Conservation (phyloP, 2,888 invertebrate genomes). For the Caenorhabditis wallacei region DNA sequence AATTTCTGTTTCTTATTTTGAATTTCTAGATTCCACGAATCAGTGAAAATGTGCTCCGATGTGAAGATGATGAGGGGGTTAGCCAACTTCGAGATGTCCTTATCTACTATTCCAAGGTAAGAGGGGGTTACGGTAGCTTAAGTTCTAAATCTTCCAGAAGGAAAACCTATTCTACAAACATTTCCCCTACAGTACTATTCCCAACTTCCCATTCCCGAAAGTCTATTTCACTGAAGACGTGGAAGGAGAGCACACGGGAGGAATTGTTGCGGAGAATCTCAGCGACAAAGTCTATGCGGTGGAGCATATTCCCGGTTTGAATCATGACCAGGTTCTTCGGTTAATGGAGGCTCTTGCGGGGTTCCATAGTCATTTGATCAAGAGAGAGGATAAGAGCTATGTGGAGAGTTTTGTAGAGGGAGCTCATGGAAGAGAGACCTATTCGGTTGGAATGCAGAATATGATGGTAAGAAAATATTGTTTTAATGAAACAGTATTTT, state of each 20-base stretch:
- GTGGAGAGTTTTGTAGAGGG: conserved; percentile 40
- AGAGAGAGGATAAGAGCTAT: conserved; percentile 36
- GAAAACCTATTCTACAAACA: conserved; percentile 58
- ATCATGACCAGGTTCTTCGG: conserved; percentile 29
- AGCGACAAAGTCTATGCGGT: conserved; percentile 21
- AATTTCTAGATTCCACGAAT: conserved; percentile 51
- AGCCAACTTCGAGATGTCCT: conserved; percentile 8
- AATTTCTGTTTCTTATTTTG: no score
- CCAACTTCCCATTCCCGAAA: conserved; percentile 45
- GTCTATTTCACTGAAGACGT: conserved; percentile 54
- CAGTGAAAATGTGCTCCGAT: conserved; percentile 35
- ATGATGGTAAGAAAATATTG: conserved; percentile 16
- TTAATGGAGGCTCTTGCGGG: conserved; percentile 51
- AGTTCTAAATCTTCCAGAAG: conserved; percentile 21
- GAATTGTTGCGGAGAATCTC: conserved; percentile 55
- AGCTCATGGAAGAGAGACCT: conserved; percentile 36
- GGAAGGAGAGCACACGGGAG: conserved; percentile 30
- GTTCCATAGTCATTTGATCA: conserved; percentile 29
- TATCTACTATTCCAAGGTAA: conserved; percentile 30
- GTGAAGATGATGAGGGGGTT: conserved; percentile 5
- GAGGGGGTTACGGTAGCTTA: no score
- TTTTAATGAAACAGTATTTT: not conserved
- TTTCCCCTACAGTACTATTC: conserved; percentile 24
- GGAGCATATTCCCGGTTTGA: conserved; percentile 55
- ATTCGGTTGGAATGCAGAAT: conserved; percentile 22